Evolutionary conservation across 1,140 invertebrate genomes (phyloP).

Genomic region (Leptonema lineaticorne): DNA sequence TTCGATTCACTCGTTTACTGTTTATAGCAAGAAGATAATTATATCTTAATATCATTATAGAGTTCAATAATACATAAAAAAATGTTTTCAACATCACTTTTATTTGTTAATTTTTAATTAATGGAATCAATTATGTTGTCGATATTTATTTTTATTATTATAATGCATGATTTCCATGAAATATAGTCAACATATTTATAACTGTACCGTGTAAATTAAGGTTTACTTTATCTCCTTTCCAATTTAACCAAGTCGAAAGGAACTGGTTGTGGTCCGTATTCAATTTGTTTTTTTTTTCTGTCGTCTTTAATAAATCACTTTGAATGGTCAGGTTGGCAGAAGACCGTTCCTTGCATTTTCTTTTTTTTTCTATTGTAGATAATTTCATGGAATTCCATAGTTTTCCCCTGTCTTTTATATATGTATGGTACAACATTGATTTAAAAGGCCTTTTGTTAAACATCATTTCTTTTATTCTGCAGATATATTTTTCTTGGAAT

Average conservation of each 20-base stretch:
- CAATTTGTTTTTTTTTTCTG: conserved; percentile 13
- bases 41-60: too few relatives aligned
- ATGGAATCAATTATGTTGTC: too few relatives aligned
- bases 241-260: not conserved
- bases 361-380: conserved; percentile 19
- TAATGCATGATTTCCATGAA: too few relatives aligned
- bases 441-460: conserved; percentile 7
- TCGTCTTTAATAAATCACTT: conserved; percentile 27
- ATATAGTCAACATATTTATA: too few relatives aligned
- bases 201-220: not conserved
- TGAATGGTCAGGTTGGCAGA: conserved; percentile 10
- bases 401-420: conserved; percentile 3
- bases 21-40: too few relatives aligned
- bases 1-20: not conserved
- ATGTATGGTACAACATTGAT: conserved; percentile 24
- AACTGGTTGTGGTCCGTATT: not conserved
- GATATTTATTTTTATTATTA: too few relatives aligned
- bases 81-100: too few relatives aligned
- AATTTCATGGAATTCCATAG: conserved; percentile 29
- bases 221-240: not conserved
- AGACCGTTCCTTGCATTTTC: not conserved
- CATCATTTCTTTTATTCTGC: not conserved
- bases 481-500: conserved; percentile 10
- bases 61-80: too few relatives aligned
- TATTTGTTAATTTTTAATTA: too few relatives aligned